Evolutionary conservation across 2,797 vertebrate species (phyloP).

Genomic region (Eulemur rubriventer): DNA sequence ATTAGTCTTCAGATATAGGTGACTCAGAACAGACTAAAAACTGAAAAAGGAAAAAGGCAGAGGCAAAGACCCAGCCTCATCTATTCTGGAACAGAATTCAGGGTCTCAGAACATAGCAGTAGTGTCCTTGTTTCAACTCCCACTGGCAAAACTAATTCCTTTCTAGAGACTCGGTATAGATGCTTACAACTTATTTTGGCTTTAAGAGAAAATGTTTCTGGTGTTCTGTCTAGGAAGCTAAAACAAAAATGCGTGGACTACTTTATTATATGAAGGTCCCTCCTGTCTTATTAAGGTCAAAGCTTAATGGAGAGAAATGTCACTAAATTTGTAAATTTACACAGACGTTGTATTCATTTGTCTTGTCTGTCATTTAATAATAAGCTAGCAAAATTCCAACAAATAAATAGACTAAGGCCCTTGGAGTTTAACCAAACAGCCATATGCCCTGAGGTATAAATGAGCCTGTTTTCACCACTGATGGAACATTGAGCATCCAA

Average conservation of each 20-base stretch:
- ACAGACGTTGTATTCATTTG: slow-evolving; percentile 52
- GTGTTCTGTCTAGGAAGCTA: slow-evolving; percentile 40
- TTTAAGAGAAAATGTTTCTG: slow-evolving; percentile 49
- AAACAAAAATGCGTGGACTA: slow-evolving; percentile 16
- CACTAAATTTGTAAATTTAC: slow-evolving; percentile 63
- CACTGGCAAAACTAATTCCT: slow-evolving; percentile 5
- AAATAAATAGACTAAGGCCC: slow-evolving; percentile 43
- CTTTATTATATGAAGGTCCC: slow-evolving; percentile 51
- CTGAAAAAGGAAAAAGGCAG: background rate
- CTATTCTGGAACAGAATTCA: slow-evolving; percentile 46
- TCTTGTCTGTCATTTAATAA: slow-evolving; percentile 46
- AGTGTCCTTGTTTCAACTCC: background rate
- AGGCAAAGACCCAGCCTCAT: background rate
- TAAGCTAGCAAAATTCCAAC: slow-evolving; percentile 48
- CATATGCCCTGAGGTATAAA: slow-evolving; percentile 38
- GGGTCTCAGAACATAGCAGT: background rate
- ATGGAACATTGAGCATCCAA: slow-evolving; percentile 26
- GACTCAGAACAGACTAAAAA: background rate
- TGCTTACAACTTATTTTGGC: background rate
- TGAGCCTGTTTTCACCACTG: slow-evolving; percentile 28
- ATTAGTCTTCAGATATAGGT: background rate
- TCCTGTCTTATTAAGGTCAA: slow-evolving; percentile 54
- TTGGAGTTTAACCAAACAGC: slow-evolving; percentile 44
- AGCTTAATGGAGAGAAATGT: slow-evolving; percentile 67
- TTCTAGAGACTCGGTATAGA: background rate